Base-by-base conservation (phyloP, 2,113 vertebrate species). In the Dermatemys mawii region DNA sequence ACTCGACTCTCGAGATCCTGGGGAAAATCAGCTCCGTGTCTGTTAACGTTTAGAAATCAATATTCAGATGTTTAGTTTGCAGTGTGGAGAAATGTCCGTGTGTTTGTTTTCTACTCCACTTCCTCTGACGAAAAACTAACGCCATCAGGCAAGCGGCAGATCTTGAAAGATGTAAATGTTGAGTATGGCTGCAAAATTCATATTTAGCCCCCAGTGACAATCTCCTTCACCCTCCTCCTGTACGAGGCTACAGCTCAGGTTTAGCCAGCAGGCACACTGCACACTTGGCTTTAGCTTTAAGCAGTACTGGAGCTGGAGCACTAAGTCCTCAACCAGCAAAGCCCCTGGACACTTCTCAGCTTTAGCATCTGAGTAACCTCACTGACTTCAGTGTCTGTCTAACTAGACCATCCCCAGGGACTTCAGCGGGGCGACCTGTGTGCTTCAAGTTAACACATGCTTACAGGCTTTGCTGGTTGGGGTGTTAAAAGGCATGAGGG, bases 371-470 rank as follows among this genome's bases (percentile, higher is more conserved):
- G 0, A n/a, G 13, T 29, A 67, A 60, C 16, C 75, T 80, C 46
- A 4, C 12, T 35, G 57, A 8, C 27, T n/a, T 63, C 0, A 0
- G 9, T 0, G 4, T 24, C 19, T n/a, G 78, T 70, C n/a, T n/a
- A n/a, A n/a, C 44, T 11, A 6, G 57, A 81, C 38, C 57, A 32
- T 60, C 57, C 55, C 57, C 57, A 60, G 57, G 27, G 57, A 32
- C 57, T 60, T 32, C 55, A 32, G 57, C 2, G 27, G 12, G 27
- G 11, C 5, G 27, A 27, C 27, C 17, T 35, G 29, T 63, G 60
- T 8, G 60, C 14, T 63, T 63, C 4, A 32, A n/a, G 60, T 63
- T 63, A 63, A 32, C 16, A 35, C 60, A 63, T 8, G 60, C 60
- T 63, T 35, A n/a, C 16, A 16, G 8, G 60, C 6, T 16, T 7